Conservation (phyloP, 2,888 invertebrate genomes). For the Eupsilia transversa region DNA sequence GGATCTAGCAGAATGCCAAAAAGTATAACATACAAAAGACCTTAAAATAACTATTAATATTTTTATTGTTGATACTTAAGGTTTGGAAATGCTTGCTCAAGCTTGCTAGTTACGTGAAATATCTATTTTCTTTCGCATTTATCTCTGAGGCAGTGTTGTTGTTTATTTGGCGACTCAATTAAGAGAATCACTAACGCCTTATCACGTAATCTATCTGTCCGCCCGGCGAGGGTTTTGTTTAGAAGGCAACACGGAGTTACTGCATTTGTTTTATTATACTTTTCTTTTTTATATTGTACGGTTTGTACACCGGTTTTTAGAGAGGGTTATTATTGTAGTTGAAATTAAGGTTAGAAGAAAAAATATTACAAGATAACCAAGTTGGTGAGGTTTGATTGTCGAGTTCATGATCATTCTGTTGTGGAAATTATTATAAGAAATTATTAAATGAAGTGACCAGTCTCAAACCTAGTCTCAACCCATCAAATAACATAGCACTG, state of each 20-base stretch:
- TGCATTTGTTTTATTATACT: conserved; percentile 5
- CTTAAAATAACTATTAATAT: neutral
- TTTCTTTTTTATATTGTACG: neutral
- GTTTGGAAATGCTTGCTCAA: neutral
- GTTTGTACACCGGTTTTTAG: neutral
- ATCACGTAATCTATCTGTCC: conserved; percentile 60
- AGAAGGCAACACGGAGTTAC: conserved; percentile 35
- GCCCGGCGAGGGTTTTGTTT: conserved; percentile 41
- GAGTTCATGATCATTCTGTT: neutral
- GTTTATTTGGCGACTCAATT: conserved; percentile 59
- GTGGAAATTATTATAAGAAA: neutral
- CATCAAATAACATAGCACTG: neutral
- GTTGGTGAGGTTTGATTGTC: neutral
- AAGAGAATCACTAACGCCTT: conserved; percentile 48
- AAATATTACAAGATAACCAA: neutral
- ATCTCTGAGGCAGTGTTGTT: conserved; percentile 17
- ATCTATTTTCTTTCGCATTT: conserved; percentile 17
- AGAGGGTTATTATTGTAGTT: neutral
- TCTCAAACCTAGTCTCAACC: too few species aligned
- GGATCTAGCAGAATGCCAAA: too few species aligned
- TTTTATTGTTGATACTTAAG: neutral
- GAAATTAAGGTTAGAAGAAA: neutral
- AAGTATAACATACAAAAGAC: too few species aligned
- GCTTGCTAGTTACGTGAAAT: conserved; percentile 9
- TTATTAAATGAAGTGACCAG: neutral